Evolutionary conservation across 2,113 vertebrate genomes (phyloP).

Genomic region (Pteruthius melanotis): DNA sequence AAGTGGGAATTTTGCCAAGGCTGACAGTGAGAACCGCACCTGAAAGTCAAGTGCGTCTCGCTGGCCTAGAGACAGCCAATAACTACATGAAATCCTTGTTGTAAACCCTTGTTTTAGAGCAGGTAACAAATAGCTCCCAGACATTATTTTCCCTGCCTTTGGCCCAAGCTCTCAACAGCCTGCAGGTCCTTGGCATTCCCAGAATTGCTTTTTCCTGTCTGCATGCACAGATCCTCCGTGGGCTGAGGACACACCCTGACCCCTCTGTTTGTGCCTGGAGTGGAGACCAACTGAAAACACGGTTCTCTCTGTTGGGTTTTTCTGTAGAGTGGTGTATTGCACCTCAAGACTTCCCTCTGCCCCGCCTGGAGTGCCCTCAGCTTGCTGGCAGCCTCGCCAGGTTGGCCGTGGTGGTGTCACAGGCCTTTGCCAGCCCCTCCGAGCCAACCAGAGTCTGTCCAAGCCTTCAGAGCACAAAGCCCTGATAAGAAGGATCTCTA

Average conservation of each 20-base stretch:
- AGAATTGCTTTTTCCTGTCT: background rate
- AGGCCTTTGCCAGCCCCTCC: background rate
- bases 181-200: background rate
- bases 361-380: background rate
- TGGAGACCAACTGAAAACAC: background rate
- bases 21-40: background rate
- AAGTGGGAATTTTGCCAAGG: background rate
- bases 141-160: background rate
- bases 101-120: background rate
- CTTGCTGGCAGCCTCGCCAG: background rate
- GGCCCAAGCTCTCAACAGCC: background rate
- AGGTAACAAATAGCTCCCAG: background rate
- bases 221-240: background rate
- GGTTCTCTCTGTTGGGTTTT: slow-evolving; percentile 29
- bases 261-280: background rate
- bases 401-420: background rate
- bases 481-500: background rate
- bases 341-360: background rate
- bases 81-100: background rate
- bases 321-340: slow-evolving; percentile 14
- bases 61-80: background rate
- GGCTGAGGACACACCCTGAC: background rate
- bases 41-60: background rate
- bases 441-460: background rate
- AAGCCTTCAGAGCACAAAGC: slow-evolving; percentile 34